Conservation (phyloP, 2,797 vertebrate species). For the Trematomus bernacchii region DNA sequence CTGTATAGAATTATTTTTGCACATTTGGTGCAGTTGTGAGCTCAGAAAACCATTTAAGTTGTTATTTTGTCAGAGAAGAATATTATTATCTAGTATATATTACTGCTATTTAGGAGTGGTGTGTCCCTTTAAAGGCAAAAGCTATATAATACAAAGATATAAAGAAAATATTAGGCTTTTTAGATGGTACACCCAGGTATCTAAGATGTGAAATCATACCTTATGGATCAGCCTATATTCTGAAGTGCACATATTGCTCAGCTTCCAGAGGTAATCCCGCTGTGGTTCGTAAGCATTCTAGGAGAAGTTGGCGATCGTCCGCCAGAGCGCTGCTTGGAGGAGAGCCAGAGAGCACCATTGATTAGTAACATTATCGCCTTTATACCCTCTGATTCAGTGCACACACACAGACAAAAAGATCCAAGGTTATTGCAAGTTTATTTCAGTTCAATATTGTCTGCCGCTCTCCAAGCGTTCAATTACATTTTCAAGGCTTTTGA, state of each 20-base stretch:
- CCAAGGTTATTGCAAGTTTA: conserved; percentile 52
- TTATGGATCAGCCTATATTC: conserved; percentile 10
- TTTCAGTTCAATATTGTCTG: conserved; percentile 32
- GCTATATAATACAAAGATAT: neutral
- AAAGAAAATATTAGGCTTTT: neutral
- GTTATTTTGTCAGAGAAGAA: neutral
- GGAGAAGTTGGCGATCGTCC: conserved; percentile 19
- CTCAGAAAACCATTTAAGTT: neutral
- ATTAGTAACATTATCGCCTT: conserved; percentile 68
- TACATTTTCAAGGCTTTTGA: conserved; percentile 51
- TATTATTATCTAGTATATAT: neutral
- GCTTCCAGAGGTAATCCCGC: conserved; percentile 26
- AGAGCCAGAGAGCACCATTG: conserved; percentile 52
- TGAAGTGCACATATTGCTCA: neutral
- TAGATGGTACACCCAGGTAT: neutral
- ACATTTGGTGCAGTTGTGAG: neutral
- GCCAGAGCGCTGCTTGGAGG: conserved; percentile 33
- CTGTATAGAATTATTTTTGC: neutral
- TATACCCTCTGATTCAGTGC: conserved; percentile 31
- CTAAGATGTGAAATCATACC: conserved; percentile 15
- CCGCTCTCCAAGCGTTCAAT: conserved; percentile 29
- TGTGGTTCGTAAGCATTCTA: conserved; percentile 20
- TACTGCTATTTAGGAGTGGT: neutral
- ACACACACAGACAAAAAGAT: neutral
- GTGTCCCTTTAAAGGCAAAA: conserved; percentile 1